These are phyloP conservation scores for Tenebrio molitor DNA, from an alignment of 1,140 invertebrate genomes.

Conservation along the genomic window DNA sequence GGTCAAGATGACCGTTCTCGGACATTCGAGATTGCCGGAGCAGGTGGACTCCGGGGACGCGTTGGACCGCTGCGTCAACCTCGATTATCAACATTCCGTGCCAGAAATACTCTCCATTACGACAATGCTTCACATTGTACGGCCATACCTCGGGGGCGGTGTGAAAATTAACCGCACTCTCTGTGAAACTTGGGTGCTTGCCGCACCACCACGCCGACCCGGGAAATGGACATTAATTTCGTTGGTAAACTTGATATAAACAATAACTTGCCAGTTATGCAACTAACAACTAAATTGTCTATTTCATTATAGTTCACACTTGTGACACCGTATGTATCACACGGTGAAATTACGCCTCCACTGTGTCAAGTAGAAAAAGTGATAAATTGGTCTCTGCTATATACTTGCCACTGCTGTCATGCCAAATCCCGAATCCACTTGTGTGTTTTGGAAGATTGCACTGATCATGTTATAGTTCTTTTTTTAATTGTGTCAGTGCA, in stretches of 20 bases:
- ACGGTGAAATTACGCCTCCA: too few relatives aligned
- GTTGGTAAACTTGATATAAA: constrained; percentile 11
- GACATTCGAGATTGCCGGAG: constrained; percentile 53
- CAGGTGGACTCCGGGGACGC: constrained; percentile 47
- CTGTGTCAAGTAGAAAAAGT: too few relatives aligned
- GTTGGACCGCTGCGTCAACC: constrained; percentile 45
- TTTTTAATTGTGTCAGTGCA: too few relatives aligned
- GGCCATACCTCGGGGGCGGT: constrained; percentile 41
- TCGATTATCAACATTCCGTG: constrained; percentile 60
- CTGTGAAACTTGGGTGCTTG: constrained; percentile 18
- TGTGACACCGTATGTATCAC: too few relatives aligned
- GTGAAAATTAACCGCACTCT: constrained; percentile 38
- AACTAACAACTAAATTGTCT: too few relatives aligned
- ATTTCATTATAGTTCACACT: too few relatives aligned
- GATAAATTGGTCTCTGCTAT: too few relatives aligned
- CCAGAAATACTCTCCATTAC: constrained; percentile 56
- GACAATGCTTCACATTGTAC: constrained; percentile 51
- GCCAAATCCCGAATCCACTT: too few relatives aligned
- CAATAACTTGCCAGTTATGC: neutral
- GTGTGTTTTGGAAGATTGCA: too few relatives aligned
- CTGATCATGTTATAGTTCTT: too few relatives aligned
- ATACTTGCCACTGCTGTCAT: too few relatives aligned
- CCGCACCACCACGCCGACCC: neutral
- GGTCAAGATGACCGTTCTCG: constrained; percentile 53
- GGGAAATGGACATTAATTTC: constrained; percentile 28